These are phyloP conservation scores for Acyrthosiphon pisum DNA, from an alignment of 1,140 invertebrate genomes.

Conservation along the genomic window DNA sequence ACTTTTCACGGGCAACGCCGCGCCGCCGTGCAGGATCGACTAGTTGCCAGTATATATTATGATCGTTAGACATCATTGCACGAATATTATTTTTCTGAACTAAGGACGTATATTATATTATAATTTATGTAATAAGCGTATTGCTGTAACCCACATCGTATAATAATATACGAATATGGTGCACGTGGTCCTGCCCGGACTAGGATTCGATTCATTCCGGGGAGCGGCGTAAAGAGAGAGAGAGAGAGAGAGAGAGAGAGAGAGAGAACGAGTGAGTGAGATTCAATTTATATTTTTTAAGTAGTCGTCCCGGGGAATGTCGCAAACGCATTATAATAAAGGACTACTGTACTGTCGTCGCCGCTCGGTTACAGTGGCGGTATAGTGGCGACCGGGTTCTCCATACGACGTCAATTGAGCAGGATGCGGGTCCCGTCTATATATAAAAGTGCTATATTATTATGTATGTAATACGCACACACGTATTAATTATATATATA, in stretches of 20 bases:
- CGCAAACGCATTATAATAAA: not conserved
- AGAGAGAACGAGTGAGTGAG: too few relatives aligned
- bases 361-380: not conserved
- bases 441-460: not conserved
- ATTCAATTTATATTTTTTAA: conserved; percentile 19
- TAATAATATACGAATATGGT: not conserved
- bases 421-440: conserved; percentile 42
- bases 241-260: too few relatives aligned
- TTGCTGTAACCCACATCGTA: not conserved
- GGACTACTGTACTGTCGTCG: not conserved
- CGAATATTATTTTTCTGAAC: not conserved
- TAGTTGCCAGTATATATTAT: too few relatives aligned
- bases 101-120: not conserved
- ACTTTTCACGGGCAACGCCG: too few relatives aligned
- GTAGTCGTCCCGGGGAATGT: not conserved
- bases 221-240: not conserved
- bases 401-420: conserved; percentile 35
- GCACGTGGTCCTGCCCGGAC: not conserved
- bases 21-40: too few relatives aligned
- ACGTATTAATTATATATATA: not conserved
- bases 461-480: not conserved
- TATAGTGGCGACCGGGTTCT: not conserved
- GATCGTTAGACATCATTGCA: too few relatives aligned
- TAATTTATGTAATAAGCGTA: not conserved
- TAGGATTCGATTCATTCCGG: not conserved